A percentile compares a stretch with the other conserved stretches of the same genome.
Evolutionary conservation across 2,797 vertebrate species (phyloP).

Genomic region (Siniperca undulata): DNA sequence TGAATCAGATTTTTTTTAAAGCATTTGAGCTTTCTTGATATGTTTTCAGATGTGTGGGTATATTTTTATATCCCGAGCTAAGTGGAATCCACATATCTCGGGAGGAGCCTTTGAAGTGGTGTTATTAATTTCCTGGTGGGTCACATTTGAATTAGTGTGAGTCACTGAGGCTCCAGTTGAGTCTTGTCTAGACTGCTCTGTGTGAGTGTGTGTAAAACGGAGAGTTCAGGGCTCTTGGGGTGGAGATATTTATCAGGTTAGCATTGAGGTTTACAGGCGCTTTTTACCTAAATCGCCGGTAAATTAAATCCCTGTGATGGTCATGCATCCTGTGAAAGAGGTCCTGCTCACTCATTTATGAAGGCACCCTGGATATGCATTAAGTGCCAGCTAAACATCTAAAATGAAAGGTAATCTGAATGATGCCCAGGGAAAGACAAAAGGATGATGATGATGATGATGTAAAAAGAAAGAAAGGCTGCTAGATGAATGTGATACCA

Average conservation of each 20-base stretch:
- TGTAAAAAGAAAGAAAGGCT: neutral
- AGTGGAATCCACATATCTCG: conserved; percentile 49
- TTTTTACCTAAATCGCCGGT: neutral
- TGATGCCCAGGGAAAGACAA: neutral
- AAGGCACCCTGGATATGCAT: neutral
- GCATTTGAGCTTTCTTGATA: conserved; percentile 7
- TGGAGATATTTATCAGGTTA: conserved; percentile 54
- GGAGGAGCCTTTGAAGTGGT: conserved; percentile 63
- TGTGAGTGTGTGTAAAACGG: conserved; percentile 40
- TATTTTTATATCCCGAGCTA: conserved; percentile 48
- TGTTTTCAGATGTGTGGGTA: conserved; percentile 32
- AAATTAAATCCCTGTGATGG: neutral
- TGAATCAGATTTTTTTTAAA: neutral
- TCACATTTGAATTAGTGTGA: conserved; percentile 76
- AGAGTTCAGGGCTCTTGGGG: conserved; percentile 40
- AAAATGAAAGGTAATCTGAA: neutral
- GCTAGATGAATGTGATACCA: neutral
- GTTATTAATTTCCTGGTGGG: conserved; percentile 76
- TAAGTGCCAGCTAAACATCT: neutral
- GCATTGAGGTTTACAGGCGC: conserved; percentile 11
- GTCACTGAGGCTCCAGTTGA: conserved; percentile 63
- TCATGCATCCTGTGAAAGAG: neutral
- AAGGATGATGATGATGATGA: neutral
- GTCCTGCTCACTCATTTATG: conserved; percentile 14
- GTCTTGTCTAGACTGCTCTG: conserved; percentile 56